These are phyloP conservation scores for Sparidentex hasta DNA, from an alignment of 2,797 vertebrate species.

Conservation along the genomic window DNA sequence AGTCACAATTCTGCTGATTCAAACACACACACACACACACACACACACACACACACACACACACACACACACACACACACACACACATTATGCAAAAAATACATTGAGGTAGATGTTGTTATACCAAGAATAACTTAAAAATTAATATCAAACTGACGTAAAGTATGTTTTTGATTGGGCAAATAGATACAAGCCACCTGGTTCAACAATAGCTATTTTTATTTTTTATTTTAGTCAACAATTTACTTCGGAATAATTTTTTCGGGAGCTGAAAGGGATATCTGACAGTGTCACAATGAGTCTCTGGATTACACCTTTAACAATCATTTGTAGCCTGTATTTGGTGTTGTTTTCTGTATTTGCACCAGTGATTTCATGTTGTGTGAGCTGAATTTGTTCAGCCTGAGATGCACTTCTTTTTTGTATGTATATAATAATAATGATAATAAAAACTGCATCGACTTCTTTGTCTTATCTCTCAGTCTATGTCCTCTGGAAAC, in stretches of 20 bases:
- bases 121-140: neutral
- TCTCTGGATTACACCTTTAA: neutral
- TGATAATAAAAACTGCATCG: neutral
- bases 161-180: neutral
- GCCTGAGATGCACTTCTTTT: slow-evolving; percentile 4
- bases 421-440: slow-evolving; percentile 11
- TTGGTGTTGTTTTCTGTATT: neutral
- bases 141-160: neutral
- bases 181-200: too few relatives aligned
- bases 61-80: neutral
- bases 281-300: neutral
- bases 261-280: neutral
- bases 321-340: neutral
- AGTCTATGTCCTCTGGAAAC: neutral
- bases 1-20: neutral
- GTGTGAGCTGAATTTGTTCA: neutral
- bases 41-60: neutral
- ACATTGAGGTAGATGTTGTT: neutral
- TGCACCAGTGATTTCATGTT: neutral
- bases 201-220: neutral
- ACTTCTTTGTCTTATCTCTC: neutral
- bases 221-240: too few relatives aligned
- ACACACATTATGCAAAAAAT: neutral
- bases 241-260: neutral
- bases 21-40: neutral